Evolutionary conservation across 1,140 invertebrate genomes (phyloP), one percentile per base, ranked within the genome.

Genomic region (Apocrypta bakeri): DNA sequence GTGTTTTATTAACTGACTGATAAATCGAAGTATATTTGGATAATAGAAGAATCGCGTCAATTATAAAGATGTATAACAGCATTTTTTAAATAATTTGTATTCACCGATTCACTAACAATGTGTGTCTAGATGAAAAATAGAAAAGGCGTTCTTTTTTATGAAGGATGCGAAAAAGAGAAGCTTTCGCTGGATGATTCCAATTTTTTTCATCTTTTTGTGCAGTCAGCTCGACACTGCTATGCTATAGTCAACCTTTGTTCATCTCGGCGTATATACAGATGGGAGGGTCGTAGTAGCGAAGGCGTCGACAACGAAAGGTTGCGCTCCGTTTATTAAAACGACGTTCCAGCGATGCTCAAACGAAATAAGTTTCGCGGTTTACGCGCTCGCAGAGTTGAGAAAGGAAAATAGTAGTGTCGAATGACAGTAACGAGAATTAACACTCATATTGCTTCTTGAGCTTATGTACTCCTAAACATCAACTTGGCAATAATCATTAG

Each of bases 331-430:
- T 73, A 80, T 72, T 63, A 72, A 63, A 63, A 72, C 68, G 24
- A 48, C 11, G 14, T 48, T 48, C 12, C 14, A 48, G 4, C 42
- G 42, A 37, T 48, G 27, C 66, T 31, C 33, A 21, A 69, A 71
- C 42, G 42, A 79, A 79, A 80, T 24, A 80, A 63, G 68, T 27
- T 37, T 71, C 24, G 40, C n/a, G 27, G 64, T 33, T 69, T 33
- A 31, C 2, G 21, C 48, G 48, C 17, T n/a, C 48, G 33, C 29
- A 29, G 7, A 79, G 29, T 21, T 33, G 37, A 40, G 33, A 27
- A 37, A n/a, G 14, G 24, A 40, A 80, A 61, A 14, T 2, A 37
- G 24, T n/a, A 25, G 12, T 31, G 31, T 1, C 24, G 1, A 42
- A 72, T 29, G n/a, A 9, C 7, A 21, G 33, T 73, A 73, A 64